Base-by-base conservation (phyloP, 2,113 vertebrate species). In the Tychaedon coryphoeus region DNA sequence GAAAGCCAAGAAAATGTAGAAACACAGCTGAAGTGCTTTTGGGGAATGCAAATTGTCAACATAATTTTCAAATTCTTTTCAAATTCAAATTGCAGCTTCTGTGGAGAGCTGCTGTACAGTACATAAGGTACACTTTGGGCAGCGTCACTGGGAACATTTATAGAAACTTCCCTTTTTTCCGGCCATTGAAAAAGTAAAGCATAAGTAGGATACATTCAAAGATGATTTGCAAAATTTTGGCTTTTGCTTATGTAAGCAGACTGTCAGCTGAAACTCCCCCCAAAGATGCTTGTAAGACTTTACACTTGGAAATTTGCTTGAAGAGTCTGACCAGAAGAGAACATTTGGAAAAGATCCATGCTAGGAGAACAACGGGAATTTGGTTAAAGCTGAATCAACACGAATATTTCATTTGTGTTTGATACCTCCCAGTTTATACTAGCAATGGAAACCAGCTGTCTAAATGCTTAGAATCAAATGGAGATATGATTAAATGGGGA, bases 21-120 rank as follows among this genome's bases (percentile, higher is more conserved):
- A 89, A 91, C 81, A 81, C 69, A 92, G 90, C 90, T 84, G 90
- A 95, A 88, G 45, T 64, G 42, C 43, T 94, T 93, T 71, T 45
- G 72, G 65, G 60, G 86, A 93, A 96, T 93, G 90, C 79, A 97
- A 92, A 92, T 83, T 66, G 74, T 81, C 93, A 94, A 90, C 72
- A 75, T 71, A 45, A 94, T 92, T 90, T 96, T 92, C 79, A 77
- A 95, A 94, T 86, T 75, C 79, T 83, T 96, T 97, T 96, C 88
- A 95, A 92, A 96, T 92, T 96, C 90, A 95, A 92, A 96, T 94
- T 83, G 56, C 64, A 74, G 85, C 67, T 94, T 96, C 93, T 96
- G 85, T 54, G 43, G 67, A 75, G 84, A 82, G 84, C 71, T 79
- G 88, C 62, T 86, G 88, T 83, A 43, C 71, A 88, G 92, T 87